phyloP scores from a whole-genome alignment of 2,113 vertebrate species.

The Dipodomys ordii region DNA sequence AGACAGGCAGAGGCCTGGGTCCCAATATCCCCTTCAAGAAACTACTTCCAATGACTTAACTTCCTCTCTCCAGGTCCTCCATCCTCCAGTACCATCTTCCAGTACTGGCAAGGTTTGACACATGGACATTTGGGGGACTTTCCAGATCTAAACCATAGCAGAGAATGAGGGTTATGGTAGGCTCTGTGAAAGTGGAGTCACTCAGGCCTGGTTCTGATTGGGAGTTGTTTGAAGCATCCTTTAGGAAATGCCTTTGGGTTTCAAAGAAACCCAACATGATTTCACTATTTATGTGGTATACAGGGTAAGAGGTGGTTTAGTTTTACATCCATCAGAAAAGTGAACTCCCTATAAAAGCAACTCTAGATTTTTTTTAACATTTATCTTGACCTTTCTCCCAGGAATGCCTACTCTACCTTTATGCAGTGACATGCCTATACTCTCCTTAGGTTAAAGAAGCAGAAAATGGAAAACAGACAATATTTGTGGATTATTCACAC shows the following conservation, averaged over 20 bases:
- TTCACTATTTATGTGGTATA: neutral
- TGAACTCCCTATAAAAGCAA: neutral
- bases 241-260: neutral
- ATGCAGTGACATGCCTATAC: neutral
- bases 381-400: neutral
- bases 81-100: neutral
- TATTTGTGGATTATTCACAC: neutral
- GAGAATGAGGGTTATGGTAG: too few species aligned
- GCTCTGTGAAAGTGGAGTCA: neutral
- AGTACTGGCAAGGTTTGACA: neutral
- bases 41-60: neutral
- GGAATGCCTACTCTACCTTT: neutral
- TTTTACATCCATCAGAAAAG: neutral
- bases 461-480: neutral
- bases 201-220: neutral
- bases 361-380: neutral
- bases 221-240: neutral
- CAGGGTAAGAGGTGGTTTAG: neutral
- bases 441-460: slow-evolving; percentile 12
- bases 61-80: neutral
- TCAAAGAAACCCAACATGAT: neutral
- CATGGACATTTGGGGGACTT: neutral
- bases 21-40: neutral
- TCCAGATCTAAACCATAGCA: neutral
- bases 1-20: neutral